phyloP scores from a whole-genome alignment of 2,113 vertebrate species.

The Hepsetus odoe region DNA sequence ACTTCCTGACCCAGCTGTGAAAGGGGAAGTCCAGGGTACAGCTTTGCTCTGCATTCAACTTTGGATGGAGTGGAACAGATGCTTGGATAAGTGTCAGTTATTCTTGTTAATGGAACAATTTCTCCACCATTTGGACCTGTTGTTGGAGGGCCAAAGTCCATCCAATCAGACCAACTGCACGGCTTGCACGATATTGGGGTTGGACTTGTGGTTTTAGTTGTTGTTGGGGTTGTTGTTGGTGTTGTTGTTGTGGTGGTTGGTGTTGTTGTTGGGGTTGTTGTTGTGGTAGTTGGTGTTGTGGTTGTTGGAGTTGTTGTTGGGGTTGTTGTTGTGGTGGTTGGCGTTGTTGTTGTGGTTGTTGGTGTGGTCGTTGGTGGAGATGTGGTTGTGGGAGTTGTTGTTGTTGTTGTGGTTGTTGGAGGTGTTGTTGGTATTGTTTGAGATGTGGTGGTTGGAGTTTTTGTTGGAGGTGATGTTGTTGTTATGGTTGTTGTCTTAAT shows the following conservation, averaged over 20 bases:
- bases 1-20: slow-evolving; percentile 61
- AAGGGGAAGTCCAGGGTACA: neutral
- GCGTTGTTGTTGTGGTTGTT: neutral
- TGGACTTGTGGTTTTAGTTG: neutral
- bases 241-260: neutral
- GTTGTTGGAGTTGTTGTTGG: neutral
- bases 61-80: slow-evolving; percentile 38
- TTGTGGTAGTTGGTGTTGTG: neutral
- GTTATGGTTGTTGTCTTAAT: neutral
- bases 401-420: neutral
- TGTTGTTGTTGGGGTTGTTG: neutral
- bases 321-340: slow-evolving; percentile 23
- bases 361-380: neutral
- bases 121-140: slow-evolving; percentile 42
- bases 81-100: slow-evolving; percentile 22
- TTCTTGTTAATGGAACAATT: slow-evolving; percentile 40
- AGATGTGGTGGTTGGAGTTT: neutral
- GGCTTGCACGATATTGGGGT: slow-evolving; percentile 1
- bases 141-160: slow-evolving; percentile 39
- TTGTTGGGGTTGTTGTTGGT: neutral
- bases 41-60: slow-evolving; percentile 49
- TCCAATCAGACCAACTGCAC: slow-evolving; percentile 30
- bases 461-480: neutral
- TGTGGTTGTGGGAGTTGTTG: neutral
- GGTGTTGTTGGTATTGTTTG: slow-evolving; percentile 7